Evolutionary conservation across 37 sponge, comb jelly and placozoan genomes (phyloP).

Genomic region (Theonella swinhoei): DNA sequence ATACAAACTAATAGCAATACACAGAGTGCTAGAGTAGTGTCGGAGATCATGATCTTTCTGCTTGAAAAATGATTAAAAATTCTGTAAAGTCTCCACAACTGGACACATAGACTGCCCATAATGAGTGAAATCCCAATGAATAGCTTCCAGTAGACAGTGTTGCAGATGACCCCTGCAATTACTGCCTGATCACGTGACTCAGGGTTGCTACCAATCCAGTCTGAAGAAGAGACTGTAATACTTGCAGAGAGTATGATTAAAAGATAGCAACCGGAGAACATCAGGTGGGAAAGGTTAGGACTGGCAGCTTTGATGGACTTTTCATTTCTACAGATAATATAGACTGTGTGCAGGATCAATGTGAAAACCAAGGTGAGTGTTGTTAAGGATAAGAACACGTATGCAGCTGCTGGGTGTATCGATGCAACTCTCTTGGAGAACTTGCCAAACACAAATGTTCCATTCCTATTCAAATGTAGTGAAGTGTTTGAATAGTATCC

Average conservation of each 20-base stretch:
- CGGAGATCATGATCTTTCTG: background rate
- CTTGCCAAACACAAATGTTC: background rate
- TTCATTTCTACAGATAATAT: constrained; percentile 6
- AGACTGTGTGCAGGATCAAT: constrained; percentile 1
- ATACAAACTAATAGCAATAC: background rate
- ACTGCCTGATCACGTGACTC: background rate
- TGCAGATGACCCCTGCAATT: constrained; percentile 15
- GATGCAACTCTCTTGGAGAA: background rate
- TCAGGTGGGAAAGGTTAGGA: constrained; percentile 4
- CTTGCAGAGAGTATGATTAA: background rate
- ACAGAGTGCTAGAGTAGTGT: background rate
- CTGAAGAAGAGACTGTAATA: background rate
- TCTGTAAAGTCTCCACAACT: constrained; percentile 9
- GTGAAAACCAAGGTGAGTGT: background rate
- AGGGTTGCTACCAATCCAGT: background rate
- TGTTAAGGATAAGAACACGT: background rate
- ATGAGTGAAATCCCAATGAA: background rate
- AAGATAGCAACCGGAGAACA: constrained; percentile 33
- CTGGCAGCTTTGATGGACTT: constrained; percentile 32
- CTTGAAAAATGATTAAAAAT: constrained; percentile 14
- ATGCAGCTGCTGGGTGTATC: background rate
- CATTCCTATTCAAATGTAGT: too few relatives aligned
- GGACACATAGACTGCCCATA: background rate
- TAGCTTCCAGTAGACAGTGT: background rate
- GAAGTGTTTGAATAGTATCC: too few relatives aligned